Base-by-base conservation (phyloP, 2,113 vertebrate genomes). In the Lagopus muta region DNA sequence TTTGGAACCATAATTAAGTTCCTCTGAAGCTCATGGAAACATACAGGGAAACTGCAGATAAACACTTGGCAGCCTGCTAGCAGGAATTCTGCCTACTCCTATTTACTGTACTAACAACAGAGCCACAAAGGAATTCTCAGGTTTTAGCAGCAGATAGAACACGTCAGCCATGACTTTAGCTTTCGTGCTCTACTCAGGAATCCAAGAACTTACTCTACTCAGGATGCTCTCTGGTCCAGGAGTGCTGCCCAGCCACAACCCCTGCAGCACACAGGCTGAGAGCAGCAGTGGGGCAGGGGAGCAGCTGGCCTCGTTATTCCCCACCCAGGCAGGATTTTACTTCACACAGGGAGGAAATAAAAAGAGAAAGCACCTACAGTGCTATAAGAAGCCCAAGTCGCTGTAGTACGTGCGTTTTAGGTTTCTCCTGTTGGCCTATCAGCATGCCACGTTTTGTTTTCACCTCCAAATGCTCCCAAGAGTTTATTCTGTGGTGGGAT, bases 141-240 rank as follows among this genome's bases (percentile, higher is more conserved):
- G 50, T 73, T 67, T 54, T 6, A 18, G 19, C 54, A 32, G 58
- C 65, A 61, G 4, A 4, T 10, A 10, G 54, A 6, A 6, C 8
- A 14, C 0, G 3, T 10, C 0, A 60, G 43, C 47, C 28, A 0
- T 1, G 58, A 40, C 17, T 86, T 65, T 1, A 57, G 54, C 45
- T 47, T 50, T 24, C 27, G 24, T 16, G 55, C 43, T 61, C 36
- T 19, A 7, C 60, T 38, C 48, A 10, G 48, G 47, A 69, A 57
- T 1, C 32, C 15, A n/a, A 18, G 81, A n/a, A 45, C 40, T 54
- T 55, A 2, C 32, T 20, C 27, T 2, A 36, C 36, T 16, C 54
- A 43, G 45, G 18, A 11, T 1, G 57, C 73, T 75, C n/a, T 1
- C 22, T 30, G 82, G 72, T 42, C 27, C 14, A 78, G 55, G 70